Percentiles rank a stretch among this genome's conserved stretches.
Evolutionary conservation across 2,113 vertebrate genomes (phyloP).

Genomic region (Calyptommatus sinebrachiatus): DNA sequence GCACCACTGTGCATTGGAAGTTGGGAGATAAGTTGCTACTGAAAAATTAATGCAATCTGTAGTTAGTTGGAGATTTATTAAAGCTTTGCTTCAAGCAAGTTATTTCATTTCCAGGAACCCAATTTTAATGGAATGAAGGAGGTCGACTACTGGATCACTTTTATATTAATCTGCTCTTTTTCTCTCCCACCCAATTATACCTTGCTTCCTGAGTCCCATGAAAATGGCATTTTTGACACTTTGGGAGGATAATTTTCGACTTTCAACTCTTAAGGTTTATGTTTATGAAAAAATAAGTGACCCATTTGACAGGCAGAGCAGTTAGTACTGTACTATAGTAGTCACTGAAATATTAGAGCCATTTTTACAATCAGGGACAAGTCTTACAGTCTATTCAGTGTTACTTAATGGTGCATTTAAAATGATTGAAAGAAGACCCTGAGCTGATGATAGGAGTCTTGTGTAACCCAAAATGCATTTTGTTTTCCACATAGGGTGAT

Average conservation of each 20-base stretch:
- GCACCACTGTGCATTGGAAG: neutral
- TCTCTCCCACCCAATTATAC: slow-evolving; percentile 5
- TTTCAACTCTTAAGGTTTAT: slow-evolving; percentile 18
- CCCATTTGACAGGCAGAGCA: slow-evolving; percentile 11
- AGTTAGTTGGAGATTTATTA: slow-evolving; percentile 26
- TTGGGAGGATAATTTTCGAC: slow-evolving; percentile 21
- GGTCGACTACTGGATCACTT: slow-evolving; percentile 12
- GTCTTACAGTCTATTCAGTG: slow-evolving; percentile 31
- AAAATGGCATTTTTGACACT: slow-evolving; percentile 22
- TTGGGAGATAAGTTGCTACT: slow-evolving; percentile 5
- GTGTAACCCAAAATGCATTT: slow-evolving; percentile 32
- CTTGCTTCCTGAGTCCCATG: slow-evolving; percentile 13
- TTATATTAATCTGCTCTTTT: slow-evolving; percentile 31
- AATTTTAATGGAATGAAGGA: slow-evolving; percentile 30
- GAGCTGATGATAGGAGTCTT: slow-evolving; percentile 34
- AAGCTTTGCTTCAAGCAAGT: slow-evolving; percentile 36
- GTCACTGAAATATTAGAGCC: slow-evolving; percentile 34
- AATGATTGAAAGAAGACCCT: slow-evolving; percentile 40
- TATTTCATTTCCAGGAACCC: slow-evolving; percentile 19
- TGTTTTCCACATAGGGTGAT: slow-evolving; percentile 20
- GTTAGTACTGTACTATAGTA: slow-evolving; percentile 12
- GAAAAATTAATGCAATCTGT: slow-evolving; percentile 29
- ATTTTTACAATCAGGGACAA: slow-evolving; percentile 38
- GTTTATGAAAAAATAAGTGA: slow-evolving; percentile 34
- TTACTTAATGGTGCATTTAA: slow-evolving; percentile 40